phyloP scores from a whole-genome alignment of 2,113 vertebrate genomes.

The Sula dactylatra region DNA sequence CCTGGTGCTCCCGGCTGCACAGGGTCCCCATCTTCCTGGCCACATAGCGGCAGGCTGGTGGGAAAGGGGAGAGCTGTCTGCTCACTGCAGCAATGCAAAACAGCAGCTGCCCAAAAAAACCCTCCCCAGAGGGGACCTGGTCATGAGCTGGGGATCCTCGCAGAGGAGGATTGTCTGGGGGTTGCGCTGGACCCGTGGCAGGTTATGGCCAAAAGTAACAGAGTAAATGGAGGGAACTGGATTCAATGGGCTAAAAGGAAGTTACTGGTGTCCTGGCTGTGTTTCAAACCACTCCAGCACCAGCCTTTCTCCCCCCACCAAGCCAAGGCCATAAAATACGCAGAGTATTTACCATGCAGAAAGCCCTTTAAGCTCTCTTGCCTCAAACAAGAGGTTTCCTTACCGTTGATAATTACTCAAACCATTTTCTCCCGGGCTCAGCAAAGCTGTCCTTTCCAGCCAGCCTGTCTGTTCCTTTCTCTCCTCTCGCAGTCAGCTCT shows the following conservation, averaged over 20 bases:
- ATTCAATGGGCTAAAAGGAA: accelerated
- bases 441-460: not conserved
- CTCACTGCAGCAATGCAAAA: accelerated
- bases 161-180: not conserved
- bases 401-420: slow-evolving; percentile 46
- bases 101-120: accelerated
- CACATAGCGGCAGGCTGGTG: slow-evolving; percentile 19
- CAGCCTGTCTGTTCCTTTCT: not conserved
- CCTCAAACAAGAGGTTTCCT: not conserved
- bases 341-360: not conserved
- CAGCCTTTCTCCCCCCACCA: not conserved
- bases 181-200: accelerated
- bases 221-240: not conserved
- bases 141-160: accelerated
- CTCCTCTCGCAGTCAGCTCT: not conserved
- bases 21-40: not conserved
- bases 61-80: not conserved
- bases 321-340: not conserved
- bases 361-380: not conserved
- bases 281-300: not conserved
- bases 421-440: not conserved
- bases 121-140: not conserved
- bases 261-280: accelerated
- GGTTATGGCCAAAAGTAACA: not conserved
- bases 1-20: not conserved